Evolutionary conservation across 1,140 invertebrate species (phyloP), one percentile per base, ranked within the genome.

Genomic region (Micrasema minimum): DNA sequence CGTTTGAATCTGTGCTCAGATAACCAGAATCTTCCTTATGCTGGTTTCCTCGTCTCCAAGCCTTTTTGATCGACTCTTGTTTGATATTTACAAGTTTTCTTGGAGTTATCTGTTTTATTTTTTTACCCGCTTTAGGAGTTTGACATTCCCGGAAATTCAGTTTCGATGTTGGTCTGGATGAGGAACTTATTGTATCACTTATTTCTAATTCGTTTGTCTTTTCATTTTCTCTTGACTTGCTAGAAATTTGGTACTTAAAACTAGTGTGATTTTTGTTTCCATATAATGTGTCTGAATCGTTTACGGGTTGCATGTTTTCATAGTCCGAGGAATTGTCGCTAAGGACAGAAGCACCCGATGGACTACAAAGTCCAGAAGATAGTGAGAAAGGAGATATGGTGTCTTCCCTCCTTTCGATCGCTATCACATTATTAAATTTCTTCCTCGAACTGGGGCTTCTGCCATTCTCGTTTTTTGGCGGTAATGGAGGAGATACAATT

Each of bases 1-100:
- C 85, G 43, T 87, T 90, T 2, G 91, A 92, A 72, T 93, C 91
- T 20, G 90, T 91, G 77, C 91, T 93, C 26, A 93, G 83, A 76
- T 93, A 93, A 3, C 91, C 91, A 5, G 90, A 91, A 78, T 91
- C 90, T 72, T 84, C 82, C 51, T 83, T 78, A 62, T 78, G 79
- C 20, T 76, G 62, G 64, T 79, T 78, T 9, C 66, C 72, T 10
- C 69, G 62, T 65, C 66, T 72, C 74, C 74, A 73, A 1, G 53
- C 10, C 57, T 71, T 75, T 16, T 67, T 75, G 9, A 69, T 66
- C 23, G 66, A 37, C 26, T 22, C 66, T 31, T 20, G 57, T 51
- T 37, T 65, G 26, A 57, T 61, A 51, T 51, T 68, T 57, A 10
- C 26, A 14, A 38, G 10, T 65, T 70, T 71, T 26, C 57, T 55